Conservation (phyloP, 2,113 vertebrate genomes). For the Tupaia tana region DNA sequence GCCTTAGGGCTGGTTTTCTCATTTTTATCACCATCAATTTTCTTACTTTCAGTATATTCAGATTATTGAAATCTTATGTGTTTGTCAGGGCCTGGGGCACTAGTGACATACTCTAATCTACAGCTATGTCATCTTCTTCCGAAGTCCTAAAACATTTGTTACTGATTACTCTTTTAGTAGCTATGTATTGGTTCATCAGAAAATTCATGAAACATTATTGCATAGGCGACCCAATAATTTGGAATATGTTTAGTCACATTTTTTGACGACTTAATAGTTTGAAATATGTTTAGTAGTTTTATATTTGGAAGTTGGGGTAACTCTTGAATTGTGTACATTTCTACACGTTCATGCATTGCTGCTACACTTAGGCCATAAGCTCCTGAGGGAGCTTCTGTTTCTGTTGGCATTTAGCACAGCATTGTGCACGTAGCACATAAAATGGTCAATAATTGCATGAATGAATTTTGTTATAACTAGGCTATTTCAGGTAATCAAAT, state of each 20-base stretch:
- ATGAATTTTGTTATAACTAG: background rate
- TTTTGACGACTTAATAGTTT: background rate
- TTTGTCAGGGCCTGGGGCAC: background rate
- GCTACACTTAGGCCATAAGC: background rate
- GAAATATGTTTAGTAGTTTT: conserved; percentile 43
- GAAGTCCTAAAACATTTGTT: conserved; percentile 49
- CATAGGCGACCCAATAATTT: no score
- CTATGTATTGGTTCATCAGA: background rate
- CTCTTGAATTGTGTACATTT: conserved; percentile 49
- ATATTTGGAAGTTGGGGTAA: conserved; percentile 45
- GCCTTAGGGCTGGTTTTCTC: background rate
- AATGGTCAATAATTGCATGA: conserved; percentile 38
- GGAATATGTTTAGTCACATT: no score
- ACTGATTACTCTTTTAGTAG: background rate
- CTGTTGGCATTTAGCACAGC: background rate
- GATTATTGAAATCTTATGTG: conserved; percentile 40
- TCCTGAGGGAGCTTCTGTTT: conserved; percentile 11
- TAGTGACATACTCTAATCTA: background rate
- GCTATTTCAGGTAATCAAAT: conserved; percentile 19
- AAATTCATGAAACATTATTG: no score
- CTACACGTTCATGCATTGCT: conserved; percentile 21
- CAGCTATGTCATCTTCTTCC: background rate
- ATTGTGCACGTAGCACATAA: background rate
- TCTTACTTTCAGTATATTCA: conserved; percentile 33
- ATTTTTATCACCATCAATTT: conserved; percentile 54